These are phyloP conservation scores for Oscheius sp. DNA, from an alignment of 1,140 invertebrate species.

Conservation along the genomic window DNA sequence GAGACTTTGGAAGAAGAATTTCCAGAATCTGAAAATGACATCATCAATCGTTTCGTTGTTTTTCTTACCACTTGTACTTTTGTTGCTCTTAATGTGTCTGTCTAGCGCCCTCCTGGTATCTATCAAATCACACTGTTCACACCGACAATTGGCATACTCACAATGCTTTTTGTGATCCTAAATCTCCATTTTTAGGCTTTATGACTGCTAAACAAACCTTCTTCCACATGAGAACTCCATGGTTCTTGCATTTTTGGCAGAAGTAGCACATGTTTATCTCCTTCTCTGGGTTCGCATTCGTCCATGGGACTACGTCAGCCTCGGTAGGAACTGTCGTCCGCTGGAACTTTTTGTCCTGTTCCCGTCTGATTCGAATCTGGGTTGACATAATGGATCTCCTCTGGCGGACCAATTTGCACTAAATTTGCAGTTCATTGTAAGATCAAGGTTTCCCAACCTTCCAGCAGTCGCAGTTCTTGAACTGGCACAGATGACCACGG, in stretches of 20 bases:
- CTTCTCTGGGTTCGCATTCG: conserved; percentile 20
- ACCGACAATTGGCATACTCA: conserved; percentile 46
- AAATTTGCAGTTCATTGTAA: conserved; percentile 28
- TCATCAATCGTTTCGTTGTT: conserved; percentile 9
- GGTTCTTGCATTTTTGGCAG: conserved; percentile 59
- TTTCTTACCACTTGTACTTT: conserved; percentile 1
- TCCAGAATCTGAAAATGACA: background rate
- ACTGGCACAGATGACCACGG: conserved; percentile 50
- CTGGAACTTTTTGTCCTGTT: conserved; percentile 57
- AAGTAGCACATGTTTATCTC: conserved; percentile 56
- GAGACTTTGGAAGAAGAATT: conserved; percentile 5
- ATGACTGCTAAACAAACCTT: conserved; percentile 42
- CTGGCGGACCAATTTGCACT: conserved; percentile 54
- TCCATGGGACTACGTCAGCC: conserved; percentile 16
- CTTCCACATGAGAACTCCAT: conserved; percentile 54
- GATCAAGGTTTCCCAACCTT: conserved; percentile 38
- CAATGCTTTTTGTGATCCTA: conserved; percentile 54
- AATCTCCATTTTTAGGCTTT: conserved; percentile 3
- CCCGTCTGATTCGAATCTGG: conserved; percentile 54
- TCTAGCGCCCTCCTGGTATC: conserved; percentile 52
- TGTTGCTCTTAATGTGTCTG: conserved; percentile 51
- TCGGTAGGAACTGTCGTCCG: conserved; percentile 25
- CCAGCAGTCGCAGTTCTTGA: conserved; percentile 51
- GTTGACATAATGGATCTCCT: conserved; percentile 56
- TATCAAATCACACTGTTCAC: conserved; percentile 54